These are phyloP conservation scores for Pristionchus entomophagus DNA, from an alignment of 2,888 invertebrate genomes.

Conservation along the genomic window DNA sequence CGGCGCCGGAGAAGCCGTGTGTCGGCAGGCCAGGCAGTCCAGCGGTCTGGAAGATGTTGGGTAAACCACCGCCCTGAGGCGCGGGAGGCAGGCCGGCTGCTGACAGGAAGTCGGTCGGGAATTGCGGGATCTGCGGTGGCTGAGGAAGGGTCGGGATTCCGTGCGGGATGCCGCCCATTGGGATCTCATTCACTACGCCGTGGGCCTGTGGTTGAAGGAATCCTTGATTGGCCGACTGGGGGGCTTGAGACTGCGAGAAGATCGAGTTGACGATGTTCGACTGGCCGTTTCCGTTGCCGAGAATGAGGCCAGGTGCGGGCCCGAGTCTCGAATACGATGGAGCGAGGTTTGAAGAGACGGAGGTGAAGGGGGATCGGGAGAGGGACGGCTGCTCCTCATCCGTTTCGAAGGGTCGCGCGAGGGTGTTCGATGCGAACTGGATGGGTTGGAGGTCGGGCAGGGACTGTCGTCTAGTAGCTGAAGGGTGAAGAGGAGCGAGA, in stretches of 20 bases:
- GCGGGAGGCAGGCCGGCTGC: not conserved
- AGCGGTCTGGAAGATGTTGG: slow-evolving; percentile 40
- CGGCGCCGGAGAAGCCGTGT: slow-evolving; percentile 23
- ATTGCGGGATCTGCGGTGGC: not conserved
- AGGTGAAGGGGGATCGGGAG: slow-evolving; percentile 11
- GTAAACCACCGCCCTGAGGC: not conserved
- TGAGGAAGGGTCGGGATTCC: slow-evolving; percentile 41
- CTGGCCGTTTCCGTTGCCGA: not conserved
- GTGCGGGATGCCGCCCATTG: slow-evolving; percentile 37
- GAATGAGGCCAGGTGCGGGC: slow-evolving; percentile 39
- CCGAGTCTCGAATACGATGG: slow-evolving; percentile 36
- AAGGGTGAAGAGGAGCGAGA: not conserved
- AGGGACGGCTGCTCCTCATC: not conserved
- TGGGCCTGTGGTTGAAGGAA: too few species aligned
- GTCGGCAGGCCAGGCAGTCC: not conserved
- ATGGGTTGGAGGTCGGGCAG: not conserved
- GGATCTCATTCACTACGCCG: slow-evolving; percentile 31
- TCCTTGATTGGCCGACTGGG: too few species aligned
- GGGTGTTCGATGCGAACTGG: slow-evolving; percentile 22
- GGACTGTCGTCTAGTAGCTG: not conserved
- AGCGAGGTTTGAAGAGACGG: not conserved
- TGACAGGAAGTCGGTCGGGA: not conserved
- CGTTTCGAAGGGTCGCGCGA: not conserved
- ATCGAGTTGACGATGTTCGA: slow-evolving; percentile 68
- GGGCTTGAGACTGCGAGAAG: slow-evolving; percentile 68